These are phyloP conservation scores for Diarsia mendica DNA, from an alignment of 2,888 invertebrate genomes.

Conservation along the genomic window DNA sequence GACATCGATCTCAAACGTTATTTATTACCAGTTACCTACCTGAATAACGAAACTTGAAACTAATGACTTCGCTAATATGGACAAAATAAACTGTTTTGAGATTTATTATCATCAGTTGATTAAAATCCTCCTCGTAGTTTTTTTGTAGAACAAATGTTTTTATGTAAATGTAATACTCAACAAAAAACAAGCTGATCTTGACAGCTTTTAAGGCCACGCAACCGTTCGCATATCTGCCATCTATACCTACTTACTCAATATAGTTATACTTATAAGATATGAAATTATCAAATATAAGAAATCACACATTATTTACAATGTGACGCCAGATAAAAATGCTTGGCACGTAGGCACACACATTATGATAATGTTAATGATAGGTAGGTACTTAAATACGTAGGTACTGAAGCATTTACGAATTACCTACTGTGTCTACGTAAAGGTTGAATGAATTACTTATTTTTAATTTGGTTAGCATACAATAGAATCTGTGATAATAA, in stretches of 20 bases:
- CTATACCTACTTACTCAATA: background rate
- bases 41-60: background rate
- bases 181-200: background rate
- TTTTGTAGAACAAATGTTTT: conserved; percentile 7
- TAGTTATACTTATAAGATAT: background rate
- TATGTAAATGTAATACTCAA: background rate
- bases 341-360: conserved; percentile 34
- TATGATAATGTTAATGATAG: conserved; percentile 35
- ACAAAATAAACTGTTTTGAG: background rate
- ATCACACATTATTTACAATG: conserved; percentile 36
- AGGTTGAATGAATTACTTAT: conserved; percentile 37
- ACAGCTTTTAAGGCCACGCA: conserved; percentile 1
- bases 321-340: conserved; percentile 45
- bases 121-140: conserved; percentile 8
- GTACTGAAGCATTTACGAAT: conserved; percentile 32
- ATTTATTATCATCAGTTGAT: background rate
- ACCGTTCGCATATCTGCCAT: background rate
- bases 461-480: conserved; percentile 54
- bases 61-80: background rate
- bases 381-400: conserved; percentile 22
- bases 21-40: background rate
- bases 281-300: conserved; percentile 30
- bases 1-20: background rate
- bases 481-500: conserved; percentile 45
- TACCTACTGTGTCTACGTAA: conserved; percentile 24